These are phyloP conservation scores for Dolichomitus sp. DNA, from an alignment of 2,888 invertebrate genomes.

Conservation along the genomic window DNA sequence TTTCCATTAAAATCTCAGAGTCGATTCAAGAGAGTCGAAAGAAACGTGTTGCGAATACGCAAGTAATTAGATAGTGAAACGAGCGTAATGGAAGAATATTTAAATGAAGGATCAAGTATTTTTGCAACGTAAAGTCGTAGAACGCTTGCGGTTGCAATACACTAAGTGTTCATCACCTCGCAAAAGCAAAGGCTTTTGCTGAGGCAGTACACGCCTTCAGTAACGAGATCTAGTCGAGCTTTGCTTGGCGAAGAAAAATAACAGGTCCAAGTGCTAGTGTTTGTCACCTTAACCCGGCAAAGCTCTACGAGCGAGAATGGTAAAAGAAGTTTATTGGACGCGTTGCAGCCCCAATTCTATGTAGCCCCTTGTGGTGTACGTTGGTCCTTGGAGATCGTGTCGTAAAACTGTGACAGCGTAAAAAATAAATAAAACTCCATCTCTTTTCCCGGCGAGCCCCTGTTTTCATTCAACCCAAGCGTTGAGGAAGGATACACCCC, in stretches of 20 bases:
- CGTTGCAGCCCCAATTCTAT: slow-evolving; percentile 17
- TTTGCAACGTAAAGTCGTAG: neutral
- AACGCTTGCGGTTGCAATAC: slow-evolving; percentile 4
- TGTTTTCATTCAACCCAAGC: slow-evolving; percentile 45
- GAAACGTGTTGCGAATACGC: too few relatives aligned
- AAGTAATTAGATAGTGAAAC: neutral
- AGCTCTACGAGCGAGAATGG: slow-evolving; percentile 30
- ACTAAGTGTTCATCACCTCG: neutral
- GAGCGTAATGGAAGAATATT: slow-evolving; percentile 7
- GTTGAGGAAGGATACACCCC: slow-evolving; percentile 16
- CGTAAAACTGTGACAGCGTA: slow-evolving; percentile 52
- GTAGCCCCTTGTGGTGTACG: neutral
- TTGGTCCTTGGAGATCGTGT: slow-evolving; percentile 39
- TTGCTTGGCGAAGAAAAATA: slow-evolving; percentile 21
- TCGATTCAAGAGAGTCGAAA: too few relatives aligned
- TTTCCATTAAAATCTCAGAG: too few relatives aligned
- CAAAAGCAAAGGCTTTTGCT: neutral
- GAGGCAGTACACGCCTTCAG: neutral
- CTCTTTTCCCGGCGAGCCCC: slow-evolving; percentile 13
- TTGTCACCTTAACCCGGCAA: slow-evolving; percentile 1
- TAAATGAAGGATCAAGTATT: neutral
- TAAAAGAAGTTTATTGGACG: slow-evolving; percentile 48
- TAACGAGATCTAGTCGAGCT: slow-evolving; percentile 28
- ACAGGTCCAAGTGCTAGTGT: slow-evolving; percentile 5
- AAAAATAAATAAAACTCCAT: slow-evolving; percentile 54